phyloP scores from a whole-genome alignment of 2,888 invertebrate genomes.

The Malthinus seriepunctatus region DNA sequence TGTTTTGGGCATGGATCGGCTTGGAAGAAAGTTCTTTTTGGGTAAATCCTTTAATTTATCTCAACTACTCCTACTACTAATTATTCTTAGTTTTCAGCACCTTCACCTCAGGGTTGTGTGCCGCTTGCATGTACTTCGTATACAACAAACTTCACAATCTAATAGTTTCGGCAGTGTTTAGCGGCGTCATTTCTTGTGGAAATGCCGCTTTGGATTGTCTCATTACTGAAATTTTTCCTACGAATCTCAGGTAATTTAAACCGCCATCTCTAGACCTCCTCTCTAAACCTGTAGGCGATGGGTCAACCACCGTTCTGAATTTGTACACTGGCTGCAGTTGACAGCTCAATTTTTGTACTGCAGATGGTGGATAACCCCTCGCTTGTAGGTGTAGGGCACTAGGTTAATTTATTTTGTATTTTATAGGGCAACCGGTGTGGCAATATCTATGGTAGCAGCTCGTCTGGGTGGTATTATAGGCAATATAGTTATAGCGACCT shows the following conservation, averaged over 20 bases:
- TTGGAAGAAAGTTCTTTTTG: conserved; percentile 83
- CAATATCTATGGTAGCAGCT: conserved; percentile 87
- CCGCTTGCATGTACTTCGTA: conserved; percentile 83
- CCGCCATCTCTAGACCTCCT: too few species aligned
- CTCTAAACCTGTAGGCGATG: too few species aligned
- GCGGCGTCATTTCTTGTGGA: conserved; percentile 86
- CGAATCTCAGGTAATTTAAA: conserved; percentile 72
- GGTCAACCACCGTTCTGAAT: too few species aligned
- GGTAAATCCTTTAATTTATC: conserved; percentile 54
- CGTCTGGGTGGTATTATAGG: conserved; percentile 88
- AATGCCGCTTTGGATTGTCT: conserved; percentile 91
- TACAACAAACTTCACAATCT: conserved; percentile 82
- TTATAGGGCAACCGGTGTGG: conserved; percentile 84
- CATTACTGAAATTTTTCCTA: conserved; percentile 92
- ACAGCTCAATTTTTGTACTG: too few species aligned
- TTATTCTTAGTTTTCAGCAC: conserved; percentile 75
- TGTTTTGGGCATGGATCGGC: conserved; percentile 78
- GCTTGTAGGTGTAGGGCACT: too few species aligned
- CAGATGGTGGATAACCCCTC: too few species aligned
- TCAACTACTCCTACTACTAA: neutral
- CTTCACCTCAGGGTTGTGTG: conserved; percentile 80
- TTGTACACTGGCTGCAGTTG: too few species aligned
- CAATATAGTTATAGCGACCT: conserved; percentile 84
- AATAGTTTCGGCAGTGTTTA: conserved; percentile 82
- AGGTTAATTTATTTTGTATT: too few species aligned